These are phyloP conservation scores for Micromys minutus DNA, from an alignment of 2,113 vertebrate species.

Conservation along the genomic window DNA sequence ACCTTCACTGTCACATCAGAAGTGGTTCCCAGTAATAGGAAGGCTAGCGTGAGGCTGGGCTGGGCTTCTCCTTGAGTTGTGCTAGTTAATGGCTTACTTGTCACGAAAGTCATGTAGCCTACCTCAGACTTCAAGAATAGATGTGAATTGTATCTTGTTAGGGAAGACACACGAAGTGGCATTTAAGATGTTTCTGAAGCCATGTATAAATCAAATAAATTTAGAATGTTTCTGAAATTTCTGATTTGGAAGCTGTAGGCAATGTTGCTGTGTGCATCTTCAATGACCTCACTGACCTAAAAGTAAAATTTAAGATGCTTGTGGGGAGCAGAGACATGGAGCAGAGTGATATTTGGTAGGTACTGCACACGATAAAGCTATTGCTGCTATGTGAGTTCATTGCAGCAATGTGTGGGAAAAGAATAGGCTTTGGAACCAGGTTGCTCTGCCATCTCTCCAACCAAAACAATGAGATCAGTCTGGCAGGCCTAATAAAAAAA, in stretches of 20 bases:
- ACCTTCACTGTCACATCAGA: not conserved
- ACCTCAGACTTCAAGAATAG: not conserved
- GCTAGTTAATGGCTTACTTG: not conserved
- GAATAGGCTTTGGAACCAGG: not conserved
- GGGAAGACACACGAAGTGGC: not conserved
- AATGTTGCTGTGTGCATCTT: not conserved
- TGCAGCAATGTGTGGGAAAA: not conserved
- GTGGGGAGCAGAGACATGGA: not conserved
- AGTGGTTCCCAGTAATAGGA: not conserved
- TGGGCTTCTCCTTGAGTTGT: not conserved
- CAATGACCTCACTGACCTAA: not conserved
- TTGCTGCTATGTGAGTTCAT: not conserved
- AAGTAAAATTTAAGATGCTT: not conserved
- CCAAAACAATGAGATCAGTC: not conserved
- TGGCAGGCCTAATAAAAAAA: not conserved
- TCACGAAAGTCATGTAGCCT: not conserved
- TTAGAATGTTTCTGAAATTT: slow-evolving; percentile 2
- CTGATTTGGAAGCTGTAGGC: not conserved
- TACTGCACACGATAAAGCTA: not conserved
- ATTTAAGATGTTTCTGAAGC: not conserved
- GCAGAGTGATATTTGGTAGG: not conserved
- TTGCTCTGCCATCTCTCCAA: not conserved
- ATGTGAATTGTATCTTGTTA: not conserved
- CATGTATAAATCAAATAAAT: not conserved
- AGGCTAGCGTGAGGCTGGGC: not conserved